Percentiles rank a stretch among this genome's conserved stretches.
Evolutionary conservation across 2,113 vertebrate genomes (phyloP).

Genomic region (Tychaedon coryphoeus): DNA sequence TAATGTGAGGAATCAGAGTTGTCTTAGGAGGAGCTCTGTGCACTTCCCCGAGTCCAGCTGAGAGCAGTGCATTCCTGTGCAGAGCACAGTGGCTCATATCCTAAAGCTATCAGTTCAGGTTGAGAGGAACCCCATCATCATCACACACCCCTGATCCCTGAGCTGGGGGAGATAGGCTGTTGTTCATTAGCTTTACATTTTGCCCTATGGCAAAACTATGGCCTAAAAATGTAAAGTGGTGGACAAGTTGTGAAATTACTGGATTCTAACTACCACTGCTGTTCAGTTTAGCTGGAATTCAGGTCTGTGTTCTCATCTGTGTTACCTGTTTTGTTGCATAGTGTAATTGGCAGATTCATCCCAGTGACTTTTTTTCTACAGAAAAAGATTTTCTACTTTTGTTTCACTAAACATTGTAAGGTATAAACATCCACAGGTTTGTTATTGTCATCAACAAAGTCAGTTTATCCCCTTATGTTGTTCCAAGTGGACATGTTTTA

Average conservation of each 20-base stretch:
- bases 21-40: not conserved
- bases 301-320: not conserved
- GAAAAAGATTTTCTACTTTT: not conserved
- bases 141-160: not conserved
- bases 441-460: not conserved
- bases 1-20: not conserved
- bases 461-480: not conserved
- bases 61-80: not conserved
- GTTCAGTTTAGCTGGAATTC: not conserved
- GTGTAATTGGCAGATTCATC: not conserved
- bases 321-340: not conserved
- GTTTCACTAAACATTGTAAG: not conserved
- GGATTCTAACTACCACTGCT: not conserved
- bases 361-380: not conserved
- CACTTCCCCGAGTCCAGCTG: not conserved
- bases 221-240: not conserved
- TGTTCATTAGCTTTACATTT: not conserved
- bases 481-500: not conserved
- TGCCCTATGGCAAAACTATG: not conserved
- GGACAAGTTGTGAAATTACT: not conserved
- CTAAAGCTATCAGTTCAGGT: not conserved
- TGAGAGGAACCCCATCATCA: fast-evolving
- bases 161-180: not conserved
- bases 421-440: not conserved
- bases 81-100: not conserved